Conservation (phyloP, 2,113 vertebrate genomes). For the Phocoena sinus region DNA sequence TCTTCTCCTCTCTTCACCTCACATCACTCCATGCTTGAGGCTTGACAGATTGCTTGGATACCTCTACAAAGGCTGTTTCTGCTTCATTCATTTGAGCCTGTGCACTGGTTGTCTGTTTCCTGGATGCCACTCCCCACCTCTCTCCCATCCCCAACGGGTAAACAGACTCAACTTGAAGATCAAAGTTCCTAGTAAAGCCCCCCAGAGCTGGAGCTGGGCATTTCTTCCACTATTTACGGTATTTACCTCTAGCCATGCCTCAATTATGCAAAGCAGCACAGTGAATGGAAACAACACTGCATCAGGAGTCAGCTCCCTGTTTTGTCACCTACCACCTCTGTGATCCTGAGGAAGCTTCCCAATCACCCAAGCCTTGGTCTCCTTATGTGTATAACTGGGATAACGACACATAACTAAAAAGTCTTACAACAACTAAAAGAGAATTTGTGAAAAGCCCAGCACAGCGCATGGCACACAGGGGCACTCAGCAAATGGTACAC, state of each 20-base stretch:
- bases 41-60: no score
- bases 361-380: neutral
- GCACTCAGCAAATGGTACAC: neutral
- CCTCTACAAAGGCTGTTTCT: neutral
- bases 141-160: no score
- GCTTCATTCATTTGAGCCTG: neutral
- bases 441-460: neutral
- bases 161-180: neutral
- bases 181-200: neutral
- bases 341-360: neutral
- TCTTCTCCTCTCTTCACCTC: neutral
- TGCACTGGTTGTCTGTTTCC: neutral
- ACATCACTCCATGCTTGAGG: neutral
- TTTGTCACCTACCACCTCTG: neutral
- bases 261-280: neutral
- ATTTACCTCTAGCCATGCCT: no score
- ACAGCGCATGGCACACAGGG: fast-evolving
- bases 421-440: neutral
- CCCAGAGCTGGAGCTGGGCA: no score
- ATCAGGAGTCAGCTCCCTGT: no score
- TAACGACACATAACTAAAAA: neutral
- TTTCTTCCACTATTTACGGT: no score
- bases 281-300: neutral
- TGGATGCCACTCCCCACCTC: neutral
- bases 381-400: neutral